Percentiles rank a stretch among this genome's conserved stretches.
Evolutionary conservation across 2,888 invertebrate species (phyloP).

Genomic region (Agrochola lychnidis): DNA sequence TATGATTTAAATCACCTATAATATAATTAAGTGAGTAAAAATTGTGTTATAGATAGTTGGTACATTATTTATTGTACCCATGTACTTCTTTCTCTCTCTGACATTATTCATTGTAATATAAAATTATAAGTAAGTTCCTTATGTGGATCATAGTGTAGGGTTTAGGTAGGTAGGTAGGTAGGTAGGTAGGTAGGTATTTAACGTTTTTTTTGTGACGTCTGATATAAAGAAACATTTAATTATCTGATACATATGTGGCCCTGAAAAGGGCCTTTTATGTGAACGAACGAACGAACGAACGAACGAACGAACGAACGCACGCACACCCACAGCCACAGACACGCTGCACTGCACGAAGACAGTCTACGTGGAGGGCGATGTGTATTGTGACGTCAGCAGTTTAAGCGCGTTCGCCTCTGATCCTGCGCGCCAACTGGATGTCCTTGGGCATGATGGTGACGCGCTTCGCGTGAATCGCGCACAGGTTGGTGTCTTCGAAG

Average conservation of each 20-base stretch:
- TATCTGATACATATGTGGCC: slow-evolving; percentile 32
- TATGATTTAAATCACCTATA: too few relatives aligned
- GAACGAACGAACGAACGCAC: slow-evolving; percentile 1
- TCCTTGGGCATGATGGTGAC: slow-evolving; percentile 99
- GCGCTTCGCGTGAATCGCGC: slow-evolving; percentile 99
- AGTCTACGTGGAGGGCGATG: slow-evolving; percentile 11
- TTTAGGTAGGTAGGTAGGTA: too few relatives aligned
- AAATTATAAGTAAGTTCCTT: too few relatives aligned
- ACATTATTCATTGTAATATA: too few relatives aligned
- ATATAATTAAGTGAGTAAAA: too few relatives aligned
- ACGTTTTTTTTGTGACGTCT: too few relatives aligned
- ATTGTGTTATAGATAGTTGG: too few relatives aligned
- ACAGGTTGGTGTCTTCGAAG: slow-evolving; percentile 99
- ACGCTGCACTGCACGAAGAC: background rate
- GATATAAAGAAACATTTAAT: too few relatives aligned
- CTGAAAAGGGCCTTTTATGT: slow-evolving; percentile 32
- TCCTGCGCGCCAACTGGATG: slow-evolving; percentile 98
- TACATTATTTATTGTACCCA: too few relatives aligned
- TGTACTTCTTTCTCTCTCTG: too few relatives aligned
- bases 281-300: slow-evolving; percentile 1
- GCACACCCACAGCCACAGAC: slow-evolving; percentile 11
- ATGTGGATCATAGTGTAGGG: too few relatives aligned
- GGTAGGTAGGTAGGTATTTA: too few relatives aligned
- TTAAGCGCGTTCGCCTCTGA: slow-evolving; percentile 98
- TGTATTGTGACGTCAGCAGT: slow-evolving; percentile 69